Conservation (phyloP, 2,888 invertebrate species). For the Euphydryas editha region DNA sequence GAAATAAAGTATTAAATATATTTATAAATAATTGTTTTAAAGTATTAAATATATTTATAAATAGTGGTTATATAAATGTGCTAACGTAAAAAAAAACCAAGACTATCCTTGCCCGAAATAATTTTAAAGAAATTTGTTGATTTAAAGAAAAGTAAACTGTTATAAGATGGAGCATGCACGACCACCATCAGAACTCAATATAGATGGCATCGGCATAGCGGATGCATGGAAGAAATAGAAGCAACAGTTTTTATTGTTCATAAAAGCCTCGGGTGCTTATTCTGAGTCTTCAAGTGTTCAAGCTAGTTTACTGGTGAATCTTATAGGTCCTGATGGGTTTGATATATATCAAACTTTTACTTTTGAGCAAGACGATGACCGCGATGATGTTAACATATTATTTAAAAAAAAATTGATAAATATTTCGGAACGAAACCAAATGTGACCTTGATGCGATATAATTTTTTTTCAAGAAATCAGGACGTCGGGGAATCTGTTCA, state of each 20-base stretch:
- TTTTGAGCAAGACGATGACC: conserved; percentile 23
- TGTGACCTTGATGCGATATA: conserved; percentile 28
- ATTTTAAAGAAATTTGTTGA: too few relatives aligned
- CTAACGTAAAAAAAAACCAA: too few relatives aligned
- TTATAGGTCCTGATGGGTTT: conserved; percentile 40
- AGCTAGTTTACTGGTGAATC: conserved; percentile 41
- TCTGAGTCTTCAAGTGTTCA: conserved; percentile 30
- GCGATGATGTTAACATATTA: conserved; percentile 31
- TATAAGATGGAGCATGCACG: too few relatives aligned
- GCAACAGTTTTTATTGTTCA: conserved; percentile 2
- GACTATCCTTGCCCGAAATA: too few relatives aligned
- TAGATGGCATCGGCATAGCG: too few relatives aligned
- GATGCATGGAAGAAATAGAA: too few relatives aligned
- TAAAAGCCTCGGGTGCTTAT: not conserved
- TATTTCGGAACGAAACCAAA: conserved; percentile 32
- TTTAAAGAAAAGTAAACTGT: not conserved
- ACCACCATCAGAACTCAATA: too few relatives aligned
- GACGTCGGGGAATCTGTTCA: conserved; percentile 23
- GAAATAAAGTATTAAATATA: too few relatives aligned
- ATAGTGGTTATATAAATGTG: too few relatives aligned
- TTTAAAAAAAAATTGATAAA: conserved; percentile 30
- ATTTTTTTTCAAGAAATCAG: conserved; percentile 36
- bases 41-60: too few relatives aligned
- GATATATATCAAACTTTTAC: conserved; percentile 37
- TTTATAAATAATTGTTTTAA: too few relatives aligned